Conservation (phyloP, 92 coral and sea anemone species). For the Epizoanthus scotinus region DNA sequence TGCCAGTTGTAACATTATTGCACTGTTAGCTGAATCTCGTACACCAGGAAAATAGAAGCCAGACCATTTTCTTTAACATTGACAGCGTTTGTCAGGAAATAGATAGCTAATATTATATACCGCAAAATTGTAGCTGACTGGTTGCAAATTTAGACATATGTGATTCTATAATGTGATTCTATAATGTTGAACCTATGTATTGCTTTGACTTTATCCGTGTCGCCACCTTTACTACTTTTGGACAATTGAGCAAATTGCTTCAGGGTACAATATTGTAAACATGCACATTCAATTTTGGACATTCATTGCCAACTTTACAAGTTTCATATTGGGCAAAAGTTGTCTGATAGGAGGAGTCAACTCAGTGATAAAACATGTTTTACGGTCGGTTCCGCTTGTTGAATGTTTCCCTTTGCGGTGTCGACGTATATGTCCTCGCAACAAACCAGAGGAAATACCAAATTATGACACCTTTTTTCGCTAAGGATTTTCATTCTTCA, state of each 20-base stretch:
- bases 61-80: not conserved
- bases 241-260: slow-evolving; percentile 1
- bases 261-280: not conserved
- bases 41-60: not conserved
- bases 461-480: slow-evolving; percentile 18
- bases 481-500: slow-evolving; percentile 27
- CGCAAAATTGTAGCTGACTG: not conserved
- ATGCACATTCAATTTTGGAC: not conserved
- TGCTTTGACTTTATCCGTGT: not conserved
- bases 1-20: not conserved
- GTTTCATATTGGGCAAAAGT: not conserved
- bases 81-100: slow-evolving; percentile 1
- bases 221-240: not conserved
- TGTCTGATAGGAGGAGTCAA: slow-evolving; percentile 1
- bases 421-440: not conserved
- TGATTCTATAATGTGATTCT: not conserved
- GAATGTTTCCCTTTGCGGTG: not conserved
- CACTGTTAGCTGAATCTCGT: not conserved
- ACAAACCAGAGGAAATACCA: slow-evolving; percentile 32
- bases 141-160: not conserved
- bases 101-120: not conserved
- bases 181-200: not conserved
- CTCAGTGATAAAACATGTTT: not conserved
- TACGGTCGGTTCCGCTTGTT: not conserved
- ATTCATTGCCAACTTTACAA: not conserved